phyloP scores from a whole-genome alignment of 2,113 vertebrate genomes.

The Gymnogyps californianus region DNA sequence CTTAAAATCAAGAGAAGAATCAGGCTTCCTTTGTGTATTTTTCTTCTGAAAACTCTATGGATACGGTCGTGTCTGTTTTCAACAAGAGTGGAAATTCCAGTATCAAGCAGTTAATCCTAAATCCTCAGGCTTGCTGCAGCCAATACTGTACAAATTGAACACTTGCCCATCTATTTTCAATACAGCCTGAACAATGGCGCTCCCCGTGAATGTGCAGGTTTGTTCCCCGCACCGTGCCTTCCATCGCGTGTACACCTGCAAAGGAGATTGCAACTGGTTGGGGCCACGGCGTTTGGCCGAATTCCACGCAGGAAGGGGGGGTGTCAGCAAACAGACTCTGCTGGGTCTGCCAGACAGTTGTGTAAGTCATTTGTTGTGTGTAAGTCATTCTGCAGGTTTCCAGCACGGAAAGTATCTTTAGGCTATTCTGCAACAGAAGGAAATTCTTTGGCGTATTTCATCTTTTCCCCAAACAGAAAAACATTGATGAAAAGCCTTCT shows the following conservation, averaged over 20 bases:
- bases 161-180: neutral
- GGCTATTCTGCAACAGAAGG: neutral
- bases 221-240: rapidly evolving
- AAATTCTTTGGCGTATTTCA: neutral
- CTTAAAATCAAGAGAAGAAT: neutral
- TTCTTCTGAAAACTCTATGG: neutral
- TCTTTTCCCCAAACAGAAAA: neutral
- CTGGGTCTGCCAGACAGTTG: neutral
- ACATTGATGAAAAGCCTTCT: neutral
- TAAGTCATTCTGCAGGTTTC: neutral
- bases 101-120: neutral
- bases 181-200: rapidly evolving
- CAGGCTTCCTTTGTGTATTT: neutral
- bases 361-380: rapidly evolving
- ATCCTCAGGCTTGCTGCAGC: neutral
- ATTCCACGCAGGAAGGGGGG: neutral
- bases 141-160: neutral
- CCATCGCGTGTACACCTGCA: neutral
- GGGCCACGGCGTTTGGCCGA: rapidly evolving
- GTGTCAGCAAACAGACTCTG: neutral
- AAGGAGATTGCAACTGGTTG: neutral
- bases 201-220: neutral
- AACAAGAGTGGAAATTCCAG: neutral
- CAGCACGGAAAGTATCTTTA: neutral
- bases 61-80: neutral